These are phyloP conservation scores for Elaphurus davidianus DNA, from an alignment of 2,113 vertebrate species.

Conservation along the genomic window DNA sequence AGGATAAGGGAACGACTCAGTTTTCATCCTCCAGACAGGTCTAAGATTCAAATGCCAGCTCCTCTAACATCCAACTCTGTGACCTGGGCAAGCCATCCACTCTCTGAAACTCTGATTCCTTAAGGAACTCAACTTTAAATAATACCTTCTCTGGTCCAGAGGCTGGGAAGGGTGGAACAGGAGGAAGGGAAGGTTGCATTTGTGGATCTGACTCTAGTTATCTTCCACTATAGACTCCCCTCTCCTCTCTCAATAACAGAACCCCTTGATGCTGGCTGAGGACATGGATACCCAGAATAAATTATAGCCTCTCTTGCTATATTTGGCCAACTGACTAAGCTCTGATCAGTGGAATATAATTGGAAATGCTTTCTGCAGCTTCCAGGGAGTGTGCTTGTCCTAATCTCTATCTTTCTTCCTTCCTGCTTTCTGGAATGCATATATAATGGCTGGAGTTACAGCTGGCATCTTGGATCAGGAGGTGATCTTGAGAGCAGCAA, in stretches of 20 bases:
- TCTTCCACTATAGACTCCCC: accelerated
- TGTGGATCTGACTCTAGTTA: not conserved
- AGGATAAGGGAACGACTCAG: not conserved
- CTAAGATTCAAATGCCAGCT: not conserved
- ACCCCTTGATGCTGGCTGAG: not conserved
- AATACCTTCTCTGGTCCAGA: not conserved
- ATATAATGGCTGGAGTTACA: not conserved
- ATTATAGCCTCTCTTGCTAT: not conserved
- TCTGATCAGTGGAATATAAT: not conserved
- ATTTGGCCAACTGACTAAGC: not conserved
- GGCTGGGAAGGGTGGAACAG: not conserved
- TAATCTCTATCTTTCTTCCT: not conserved
- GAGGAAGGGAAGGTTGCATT: not conserved
- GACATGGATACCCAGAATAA: not conserved
- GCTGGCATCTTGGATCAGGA: not conserved
- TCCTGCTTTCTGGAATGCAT: not conserved
- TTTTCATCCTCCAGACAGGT: not conserved
- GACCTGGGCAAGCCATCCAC: not conserved
- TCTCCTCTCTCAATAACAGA: not conserved
- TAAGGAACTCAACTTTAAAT: not conserved
- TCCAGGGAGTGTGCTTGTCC: not conserved
- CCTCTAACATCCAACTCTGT: not conserved
- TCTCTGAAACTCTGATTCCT: not conserved
- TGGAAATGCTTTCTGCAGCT: not conserved
- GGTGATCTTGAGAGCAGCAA: not conserved